Percentiles rank a stretch among this genome's conserved stretches.
These are phyloP conservation scores for Pyrrhia umbra DNA, from an alignment of 2,888 invertebrate genomes.

Conservation along the genomic window DNA sequence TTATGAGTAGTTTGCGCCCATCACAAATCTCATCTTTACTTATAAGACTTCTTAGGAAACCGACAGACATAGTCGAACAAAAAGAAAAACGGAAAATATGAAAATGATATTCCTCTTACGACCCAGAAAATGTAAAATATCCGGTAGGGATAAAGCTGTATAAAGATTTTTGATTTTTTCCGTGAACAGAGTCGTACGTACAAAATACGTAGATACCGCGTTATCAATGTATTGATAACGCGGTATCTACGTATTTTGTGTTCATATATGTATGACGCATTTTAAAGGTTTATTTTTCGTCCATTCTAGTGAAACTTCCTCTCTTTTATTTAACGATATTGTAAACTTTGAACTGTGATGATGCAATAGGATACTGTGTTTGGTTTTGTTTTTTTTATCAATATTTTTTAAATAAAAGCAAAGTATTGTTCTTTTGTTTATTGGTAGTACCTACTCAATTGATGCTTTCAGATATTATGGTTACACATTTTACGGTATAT, in stretches of 20 bases:
- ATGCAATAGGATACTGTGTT: constrained; percentile 12
- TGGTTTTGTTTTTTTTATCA: constrained; percentile 8
- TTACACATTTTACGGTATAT: no score
- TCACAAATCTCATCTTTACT: constrained; percentile 35
- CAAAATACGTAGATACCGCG: no score
- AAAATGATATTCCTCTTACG: constrained; percentile 64
- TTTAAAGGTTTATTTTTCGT: constrained; percentile 32
- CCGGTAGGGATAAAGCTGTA: constrained; percentile 56
- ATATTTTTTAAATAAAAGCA: constrained; percentile 1
- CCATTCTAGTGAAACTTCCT: constrained; percentile 10
- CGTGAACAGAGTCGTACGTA: constrained; percentile 52
- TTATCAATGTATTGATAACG: no score
- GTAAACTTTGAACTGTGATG: constrained; percentile 38
- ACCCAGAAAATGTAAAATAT: constrained; percentile 64
- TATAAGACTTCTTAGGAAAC: constrained; percentile 28
- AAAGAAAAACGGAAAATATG: constrained; percentile 55
- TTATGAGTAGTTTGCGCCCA: constrained; percentile 17
- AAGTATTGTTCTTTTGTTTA: neutral
- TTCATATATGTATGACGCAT: constrained; percentile 44
- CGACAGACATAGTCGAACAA: constrained; percentile 34
- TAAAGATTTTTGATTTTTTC: constrained; percentile 59
- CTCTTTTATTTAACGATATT: constrained; percentile 15
- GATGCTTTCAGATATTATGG: no score
- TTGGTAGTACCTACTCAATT: no score
- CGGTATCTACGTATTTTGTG: constrained; percentile 56